Percentiles rank a stretch among this genome's conserved stretches.
phyloP scores from a whole-genome alignment of 2,113 vertebrate species.

The Bos indicus region DNA sequence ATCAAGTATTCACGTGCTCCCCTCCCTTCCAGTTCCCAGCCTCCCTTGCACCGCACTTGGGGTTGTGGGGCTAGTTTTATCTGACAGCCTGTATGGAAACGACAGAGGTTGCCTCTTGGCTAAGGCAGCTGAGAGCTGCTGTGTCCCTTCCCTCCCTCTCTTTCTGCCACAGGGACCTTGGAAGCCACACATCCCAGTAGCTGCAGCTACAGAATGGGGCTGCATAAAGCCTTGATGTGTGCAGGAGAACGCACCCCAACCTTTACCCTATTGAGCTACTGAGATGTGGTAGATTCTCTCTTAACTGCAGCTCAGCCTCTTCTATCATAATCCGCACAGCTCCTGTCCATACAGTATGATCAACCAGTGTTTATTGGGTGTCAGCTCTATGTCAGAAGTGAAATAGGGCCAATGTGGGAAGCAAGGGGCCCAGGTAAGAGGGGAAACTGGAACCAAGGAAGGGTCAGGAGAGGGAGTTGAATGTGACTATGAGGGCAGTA shows the following conservation, averaged over 20 bases:
- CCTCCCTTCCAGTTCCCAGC: neutral
- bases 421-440: neutral
- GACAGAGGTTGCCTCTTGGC: neutral
- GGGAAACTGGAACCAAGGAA: fast-evolving
- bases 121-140: neutral
- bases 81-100: neutral
- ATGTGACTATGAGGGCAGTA: neutral
- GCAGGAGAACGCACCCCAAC: neutral
- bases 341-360: fast-evolving
- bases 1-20: neutral
- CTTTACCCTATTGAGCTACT: too few species aligned
- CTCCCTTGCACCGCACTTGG: neutral
- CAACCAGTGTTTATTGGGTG: too few species aligned
- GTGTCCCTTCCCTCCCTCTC: neutral
- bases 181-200: neutral
- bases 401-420: neutral
- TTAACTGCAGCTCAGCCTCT: fast-evolving
- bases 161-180: neutral
- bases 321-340: too few species aligned
- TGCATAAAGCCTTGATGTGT: neutral
- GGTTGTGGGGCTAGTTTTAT: neutral
- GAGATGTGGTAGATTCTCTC: neutral
- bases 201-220: neutral
- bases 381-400: neutral
- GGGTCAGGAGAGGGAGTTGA: neutral